These are phyloP conservation scores for Pheosia gnoma DNA, from an alignment of 2,888 invertebrate genomes.

Conservation along the genomic window DNA sequence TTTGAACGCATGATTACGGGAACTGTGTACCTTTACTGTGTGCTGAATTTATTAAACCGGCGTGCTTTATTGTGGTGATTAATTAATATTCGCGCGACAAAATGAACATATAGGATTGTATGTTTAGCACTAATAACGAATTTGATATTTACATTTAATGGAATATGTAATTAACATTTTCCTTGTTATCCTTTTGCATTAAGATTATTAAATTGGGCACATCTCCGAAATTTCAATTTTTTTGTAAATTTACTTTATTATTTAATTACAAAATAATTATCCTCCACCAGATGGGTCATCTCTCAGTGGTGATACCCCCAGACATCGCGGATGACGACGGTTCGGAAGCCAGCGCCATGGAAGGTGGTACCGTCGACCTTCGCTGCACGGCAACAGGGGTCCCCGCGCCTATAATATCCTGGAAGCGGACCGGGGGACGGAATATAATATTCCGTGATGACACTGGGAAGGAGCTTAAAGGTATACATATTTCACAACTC, in stretches of 20 bases:
- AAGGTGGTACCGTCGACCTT: conserved; percentile 91
- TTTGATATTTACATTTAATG: conserved; percentile 15
- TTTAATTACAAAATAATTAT: background rate
- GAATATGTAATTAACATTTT: conserved; percentile 17
- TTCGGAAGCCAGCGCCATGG: conserved; percentile 88
- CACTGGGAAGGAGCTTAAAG: conserved; percentile 86
- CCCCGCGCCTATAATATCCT: conserved; percentile 90
- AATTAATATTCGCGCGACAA: conserved; percentile 26
- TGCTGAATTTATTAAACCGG: conserved; percentile 18
- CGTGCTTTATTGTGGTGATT: conserved; percentile 30
- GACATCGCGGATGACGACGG: conserved; percentile 88
- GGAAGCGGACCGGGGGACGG: conserved; percentile 91
- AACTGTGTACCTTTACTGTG: conserved; percentile 4
- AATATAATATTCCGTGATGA: conserved; percentile 90
- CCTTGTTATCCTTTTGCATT: background rate
- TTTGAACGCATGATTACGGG: conserved; percentile 7
- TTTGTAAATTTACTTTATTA: too few species aligned
- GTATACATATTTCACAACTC: conserved; percentile 56
- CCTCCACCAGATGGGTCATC: conserved; percentile 89
- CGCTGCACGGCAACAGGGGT: conserved; percentile 91
- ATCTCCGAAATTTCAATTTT: too few species aligned
- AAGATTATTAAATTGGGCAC: too few species aligned
- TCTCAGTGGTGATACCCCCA: conserved; percentile 94
- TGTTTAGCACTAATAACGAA: conserved; percentile 15
- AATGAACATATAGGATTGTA: conserved; percentile 16